Evolutionary conservation across 1,140 invertebrate species (phyloP), one percentile per base, ranked within the genome.

Genomic region (Lasioglossum baleicum): DNA sequence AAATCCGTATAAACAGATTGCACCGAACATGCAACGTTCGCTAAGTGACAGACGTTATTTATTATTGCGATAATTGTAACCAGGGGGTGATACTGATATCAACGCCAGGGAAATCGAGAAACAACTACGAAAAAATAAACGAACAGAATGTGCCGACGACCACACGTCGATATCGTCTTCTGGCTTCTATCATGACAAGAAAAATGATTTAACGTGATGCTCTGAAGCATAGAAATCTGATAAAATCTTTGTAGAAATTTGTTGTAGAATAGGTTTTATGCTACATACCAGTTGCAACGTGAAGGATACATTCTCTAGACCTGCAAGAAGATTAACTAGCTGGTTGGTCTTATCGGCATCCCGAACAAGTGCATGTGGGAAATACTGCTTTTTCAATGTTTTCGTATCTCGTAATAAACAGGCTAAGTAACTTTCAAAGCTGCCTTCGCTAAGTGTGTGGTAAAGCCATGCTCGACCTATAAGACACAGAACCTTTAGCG

Each of bases 391-490:
- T 42, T 92, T 91, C 53, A 94, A 87, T 20, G 88, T 91, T 56
- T 89, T 89, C 2, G 84, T 82, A 72, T 93, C 92, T 31, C 91
- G 84, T 71, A 92, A 63, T 70, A 94, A 89, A 84, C 93, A 93
- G n/a, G 91, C 92, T 70, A 94, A 82, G 75, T 94, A 93, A 75
- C 93, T 93, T 80, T 93, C 92, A 66, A 94, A 92, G 65, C 92
- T 93, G 58, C 92, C 93, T 83, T 94, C 93, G 58, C 92, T 94
- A 51, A 94, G 73, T 44, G 93, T 93, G 44, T 93, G 92, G 82
- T 93, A 93, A 10, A 94, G 84, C 93, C 93, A 94, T 72, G 93
- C 92, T 81, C 93, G 87, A 75, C 93, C 93, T 94, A 75, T n/a
- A 89, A 85, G 69, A 67, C 2, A 35, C 20, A 40, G 3, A 56